Base-by-base conservation (phyloP, 1,140 invertebrate species). In the Mylabris phalerata region DNA sequence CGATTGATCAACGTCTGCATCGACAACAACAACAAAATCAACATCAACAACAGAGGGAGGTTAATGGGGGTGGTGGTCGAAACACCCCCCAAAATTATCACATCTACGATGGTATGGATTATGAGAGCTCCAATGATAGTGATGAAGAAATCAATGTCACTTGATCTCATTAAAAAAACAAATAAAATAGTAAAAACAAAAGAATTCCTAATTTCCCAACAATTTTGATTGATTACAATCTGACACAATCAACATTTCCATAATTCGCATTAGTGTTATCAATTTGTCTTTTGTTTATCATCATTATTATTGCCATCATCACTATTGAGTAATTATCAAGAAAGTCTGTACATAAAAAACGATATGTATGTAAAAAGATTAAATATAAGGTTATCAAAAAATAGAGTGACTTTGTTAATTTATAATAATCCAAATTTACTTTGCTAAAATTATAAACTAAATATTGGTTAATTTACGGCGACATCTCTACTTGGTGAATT, bases 101-200 rank as follows among this genome's bases (percentile, higher is more conserved):
- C 48, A 48, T 68, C 45, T 73, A 72, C 57, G 70, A 73, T 24
- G 54, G 49, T 3, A 64, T 68, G 47, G 83, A 85, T 54, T 84
- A 82, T 52, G 84, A 86, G 48, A 82, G 77, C 54, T 85, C 85
- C 42, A 87, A 87, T 65, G 87, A 87, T 25, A 84, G 84, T 54
- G 86, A 89, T 65, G 87, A 90, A 67, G 88, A 90, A 73, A 90
- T 89, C 61, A 88, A 88, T 69, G 87, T 90, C 72, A 90, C 87
- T 79, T 89, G 88, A 90, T 81, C 73, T 19, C 19, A 1, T 19
- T 19, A 19, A 19, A 19, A 19, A 19, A 19, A 19, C 13, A 19
- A 19, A 19, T 19, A 19, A 19, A 19, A 19, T 19, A 19, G 19
- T 19, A 19, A 19, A 19, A 19, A 19, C 19, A 19, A 1, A 19